Conservation (phyloP, 2,113 vertebrate genomes). For the Lycocorax pyrrhopterus region DNA sequence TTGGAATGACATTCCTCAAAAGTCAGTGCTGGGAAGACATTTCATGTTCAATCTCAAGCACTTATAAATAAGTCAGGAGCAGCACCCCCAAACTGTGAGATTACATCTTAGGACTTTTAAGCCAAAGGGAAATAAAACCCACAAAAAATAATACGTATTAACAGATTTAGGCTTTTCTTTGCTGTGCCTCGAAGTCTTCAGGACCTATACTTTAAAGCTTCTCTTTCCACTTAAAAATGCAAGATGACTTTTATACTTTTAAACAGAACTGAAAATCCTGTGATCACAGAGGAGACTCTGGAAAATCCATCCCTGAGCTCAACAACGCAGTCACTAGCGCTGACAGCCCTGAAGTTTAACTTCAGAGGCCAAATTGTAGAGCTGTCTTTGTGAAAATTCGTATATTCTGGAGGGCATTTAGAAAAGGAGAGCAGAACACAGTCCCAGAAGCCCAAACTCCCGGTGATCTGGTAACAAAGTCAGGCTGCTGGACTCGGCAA, state of each 20-base stretch:
- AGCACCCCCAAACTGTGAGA: background rate
- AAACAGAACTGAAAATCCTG: background rate
- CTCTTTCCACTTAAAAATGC: background rate
- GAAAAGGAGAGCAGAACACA: background rate
- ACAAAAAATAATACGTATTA: background rate
- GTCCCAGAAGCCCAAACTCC: fast-evolving
- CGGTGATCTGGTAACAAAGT: fast-evolving
- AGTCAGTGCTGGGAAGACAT: background rate
- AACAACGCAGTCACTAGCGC: background rate
- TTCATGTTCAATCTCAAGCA: background rate
- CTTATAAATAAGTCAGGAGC: background rate
- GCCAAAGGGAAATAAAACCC: background rate
- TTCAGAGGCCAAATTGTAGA: background rate
- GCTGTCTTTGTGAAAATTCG: background rate
- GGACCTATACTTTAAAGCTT: background rate
- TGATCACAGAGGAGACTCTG: background rate
- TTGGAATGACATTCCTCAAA: background rate
- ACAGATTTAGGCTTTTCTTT: background rate
- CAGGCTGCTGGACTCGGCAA: background rate
- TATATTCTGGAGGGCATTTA: background rate
- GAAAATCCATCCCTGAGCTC: background rate
- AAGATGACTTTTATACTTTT: background rate
- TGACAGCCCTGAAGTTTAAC: background rate
- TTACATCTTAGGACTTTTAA: background rate
- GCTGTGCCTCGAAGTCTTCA: background rate